Evolutionary conservation across 2,888 invertebrate species (phyloP), one percentile per base, ranked within the genome.

Genomic region (Clitarchus hookeri): DNA sequence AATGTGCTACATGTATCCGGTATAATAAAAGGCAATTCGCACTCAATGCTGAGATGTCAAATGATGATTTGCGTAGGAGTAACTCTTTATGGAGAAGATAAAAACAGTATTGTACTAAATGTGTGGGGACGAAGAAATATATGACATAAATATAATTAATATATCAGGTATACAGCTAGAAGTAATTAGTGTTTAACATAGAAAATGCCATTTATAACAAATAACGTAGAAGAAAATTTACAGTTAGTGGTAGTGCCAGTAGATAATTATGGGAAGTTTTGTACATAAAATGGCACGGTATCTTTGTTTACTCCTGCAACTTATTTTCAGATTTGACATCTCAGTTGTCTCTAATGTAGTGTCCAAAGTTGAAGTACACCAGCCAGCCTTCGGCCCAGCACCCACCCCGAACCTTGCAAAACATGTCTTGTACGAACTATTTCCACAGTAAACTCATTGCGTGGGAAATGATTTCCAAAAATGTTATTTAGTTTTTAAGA

Each of bases 1-100:
- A 87, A 86, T 86, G 87, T 87, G 87, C 84, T 88, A 88, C 78
- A 83, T 87, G 87, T 87, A 87, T 77, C 86, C 87, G 84, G 87
- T 82, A 85, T 87, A 85, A 88, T 78, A 85, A 80, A 80, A 65
- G 65, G 65, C 65, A 23, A 65, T 65, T 65, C 65, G 65, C 79
- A 84, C 80, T 80, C 80, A 80, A 54, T 19, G 83, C 85, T 86
- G 86, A 85, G 85, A 53, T 87, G 86, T 85, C 86, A 65, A 85
- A 86, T 80, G 80, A 85, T 23, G 85, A 84, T 82, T 53, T 83
- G 44, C 77, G 26, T 83, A 83, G 86, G 86, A 83, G 86, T 86
- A 84, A 87, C 77, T 82, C 77, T 86, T 86, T 44, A 86, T 84
- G 44, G 48, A 25, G 44, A 82, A 85, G 83, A 83, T 44, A 77